phyloP scores from a whole-genome alignment of 2,797 vertebrate genomes.

The Threskiornis aethiopicus region DNA sequence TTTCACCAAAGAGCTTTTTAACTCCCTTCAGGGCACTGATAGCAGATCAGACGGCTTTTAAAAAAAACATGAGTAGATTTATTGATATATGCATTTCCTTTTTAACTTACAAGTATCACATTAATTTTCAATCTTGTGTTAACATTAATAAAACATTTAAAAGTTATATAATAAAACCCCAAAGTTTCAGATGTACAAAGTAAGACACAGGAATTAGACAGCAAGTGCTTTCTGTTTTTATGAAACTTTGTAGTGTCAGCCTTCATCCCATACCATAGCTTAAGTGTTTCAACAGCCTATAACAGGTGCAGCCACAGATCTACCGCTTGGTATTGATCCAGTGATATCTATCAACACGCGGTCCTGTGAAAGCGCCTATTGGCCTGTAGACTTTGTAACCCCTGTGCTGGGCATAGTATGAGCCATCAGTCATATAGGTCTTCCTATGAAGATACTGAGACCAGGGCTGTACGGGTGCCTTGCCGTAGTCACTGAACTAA shows the following conservation, averaged over 20 bases:
- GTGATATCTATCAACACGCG: constrained; percentile 88
- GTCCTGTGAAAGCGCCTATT: constrained; percentile 73
- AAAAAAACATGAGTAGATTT: constrained; percentile 22
- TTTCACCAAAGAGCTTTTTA: neutral
- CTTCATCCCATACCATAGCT: neutral
- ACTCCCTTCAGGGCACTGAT: neutral
- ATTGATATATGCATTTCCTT: constrained; percentile 56
- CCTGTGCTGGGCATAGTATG: constrained; percentile 73
- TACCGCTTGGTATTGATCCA: constrained; percentile 88
- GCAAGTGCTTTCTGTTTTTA: neutral
- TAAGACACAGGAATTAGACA: neutral
- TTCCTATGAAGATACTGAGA: constrained; percentile 78
- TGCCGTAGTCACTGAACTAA: constrained; percentile 59
- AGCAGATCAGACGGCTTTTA: neutral
- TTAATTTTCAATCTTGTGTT: neutral
- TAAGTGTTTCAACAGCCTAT: neutral
- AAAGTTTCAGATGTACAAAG: neutral
- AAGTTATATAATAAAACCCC: neutral
- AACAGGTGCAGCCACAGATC: neutral
- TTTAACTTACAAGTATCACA: constrained; percentile 1
- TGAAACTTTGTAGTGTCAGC: neutral
- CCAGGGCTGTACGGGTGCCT: constrained; percentile 78
- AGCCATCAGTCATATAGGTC: constrained; percentile 62
- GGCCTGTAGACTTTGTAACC: constrained; percentile 74
- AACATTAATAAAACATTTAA: constrained; percentile 24